phyloP scores from a whole-genome alignment of 1,140 invertebrate species.

The Sesamia nonagrioides region DNA sequence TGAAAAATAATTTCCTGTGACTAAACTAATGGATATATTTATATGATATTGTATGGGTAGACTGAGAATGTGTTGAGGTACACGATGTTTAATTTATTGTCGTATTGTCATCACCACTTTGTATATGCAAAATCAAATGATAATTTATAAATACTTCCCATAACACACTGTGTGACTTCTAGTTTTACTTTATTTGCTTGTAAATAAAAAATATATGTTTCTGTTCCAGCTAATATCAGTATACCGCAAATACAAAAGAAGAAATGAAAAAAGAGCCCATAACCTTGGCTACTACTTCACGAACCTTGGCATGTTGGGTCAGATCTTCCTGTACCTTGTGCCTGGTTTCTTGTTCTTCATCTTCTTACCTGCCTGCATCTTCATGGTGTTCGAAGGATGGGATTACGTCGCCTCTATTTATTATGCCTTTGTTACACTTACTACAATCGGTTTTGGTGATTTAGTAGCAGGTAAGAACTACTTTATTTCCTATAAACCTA shows the following conservation, averaged over 20 bases:
- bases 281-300: conserved; percentile 89
- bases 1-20: too few relatives aligned
- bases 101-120: too few relatives aligned
- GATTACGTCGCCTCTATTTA: conserved; percentile 96
- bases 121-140: too few relatives aligned
- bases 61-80: too few relatives aligned
- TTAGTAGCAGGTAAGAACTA: conserved; percentile 91
- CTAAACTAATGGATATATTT: too few relatives aligned
- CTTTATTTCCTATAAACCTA: neutral
- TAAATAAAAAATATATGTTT: neutral
- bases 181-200: neutral
- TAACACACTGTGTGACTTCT: neutral
- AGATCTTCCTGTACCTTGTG: conserved; percentile 93
- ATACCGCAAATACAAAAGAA: conserved; percentile 92
- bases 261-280: conserved; percentile 88
- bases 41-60: too few relatives aligned
- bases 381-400: conserved; percentile 96
- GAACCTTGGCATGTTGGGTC: conserved; percentile 91
- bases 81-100: too few relatives aligned
- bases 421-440: conserved; percentile 96
- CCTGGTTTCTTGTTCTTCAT: conserved; percentile 97
- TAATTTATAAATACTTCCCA: too few relatives aligned
- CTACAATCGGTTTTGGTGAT: conserved; percentile 98
- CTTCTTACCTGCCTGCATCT: conserved; percentile 96
- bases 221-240: conserved; percentile 90